These are phyloP conservation scores for Lemur catta DNA, from an alignment of 2,797 vertebrate species.

Conservation along the genomic window DNA sequence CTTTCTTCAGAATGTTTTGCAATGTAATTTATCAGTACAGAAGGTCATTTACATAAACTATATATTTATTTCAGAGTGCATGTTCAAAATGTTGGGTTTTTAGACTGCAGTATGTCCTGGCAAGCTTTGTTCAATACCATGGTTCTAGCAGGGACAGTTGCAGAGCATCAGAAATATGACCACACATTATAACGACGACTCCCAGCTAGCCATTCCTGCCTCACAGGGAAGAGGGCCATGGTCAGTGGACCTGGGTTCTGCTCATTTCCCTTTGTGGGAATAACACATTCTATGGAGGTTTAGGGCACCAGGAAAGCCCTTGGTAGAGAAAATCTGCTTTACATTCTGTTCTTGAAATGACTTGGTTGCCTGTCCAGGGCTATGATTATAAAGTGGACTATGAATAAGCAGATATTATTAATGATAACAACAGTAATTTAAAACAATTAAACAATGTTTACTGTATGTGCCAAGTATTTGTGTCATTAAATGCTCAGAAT, in stretches of 20 bases:
- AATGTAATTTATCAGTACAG: not conserved
- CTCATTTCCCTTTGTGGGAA: not conserved
- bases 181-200: not conserved
- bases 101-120: not conserved
- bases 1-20: conserved; percentile 31
- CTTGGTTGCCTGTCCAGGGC: not conserved
- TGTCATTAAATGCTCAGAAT: not conserved
- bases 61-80: not conserved
- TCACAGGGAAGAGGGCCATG: not conserved
- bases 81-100: not conserved
- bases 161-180: not conserved
- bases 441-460: not conserved
- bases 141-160: not conserved
- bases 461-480: not conserved
- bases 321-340: not conserved
- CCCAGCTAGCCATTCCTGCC: not conserved
- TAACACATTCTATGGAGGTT: not conserved
- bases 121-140: not conserved
- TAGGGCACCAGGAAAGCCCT: not conserved
- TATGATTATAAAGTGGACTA: not conserved
- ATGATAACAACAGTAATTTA: not conserved
- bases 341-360: not conserved
- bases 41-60: not conserved
- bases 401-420: not conserved
- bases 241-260: not conserved